These are phyloP conservation scores for Phrynocephalus guinanensis DNA, from an alignment of 2,797 vertebrate species.

Conservation along the genomic window DNA sequence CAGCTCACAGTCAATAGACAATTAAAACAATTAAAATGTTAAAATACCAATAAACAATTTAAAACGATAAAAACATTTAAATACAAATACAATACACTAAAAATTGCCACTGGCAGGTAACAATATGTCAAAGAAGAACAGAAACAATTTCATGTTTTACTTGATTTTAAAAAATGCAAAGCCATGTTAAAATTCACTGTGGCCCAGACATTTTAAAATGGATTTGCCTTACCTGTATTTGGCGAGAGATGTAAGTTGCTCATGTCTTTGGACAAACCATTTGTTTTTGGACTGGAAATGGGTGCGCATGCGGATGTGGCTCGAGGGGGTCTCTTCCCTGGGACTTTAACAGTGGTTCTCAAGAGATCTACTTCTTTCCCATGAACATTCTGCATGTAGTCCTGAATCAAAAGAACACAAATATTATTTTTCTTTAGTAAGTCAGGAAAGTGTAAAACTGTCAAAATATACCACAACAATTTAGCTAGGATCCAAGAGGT, in stretches of 20 bases:
- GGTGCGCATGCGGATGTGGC: conserved; percentile 90
- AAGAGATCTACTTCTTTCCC: conserved; percentile 97
- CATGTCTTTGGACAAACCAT: conserved; percentile 94
- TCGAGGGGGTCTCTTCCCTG: conserved; percentile 92
- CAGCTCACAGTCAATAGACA: too few relatives aligned
- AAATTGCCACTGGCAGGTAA: too few relatives aligned
- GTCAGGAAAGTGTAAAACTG: neutral
- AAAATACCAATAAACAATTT: too few relatives aligned
- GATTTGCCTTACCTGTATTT: conserved; percentile 80
- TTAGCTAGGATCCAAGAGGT: neutral
- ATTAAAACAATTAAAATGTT: too few relatives aligned
- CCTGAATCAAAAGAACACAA: conserved; percentile 74
- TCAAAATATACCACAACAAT: neutral
- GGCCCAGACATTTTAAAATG: fast-evolving
- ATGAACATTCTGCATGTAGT: conserved; percentile 98
- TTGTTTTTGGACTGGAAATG: conserved; percentile 90
- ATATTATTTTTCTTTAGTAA: neutral
- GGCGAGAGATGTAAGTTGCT: conserved; percentile 92
- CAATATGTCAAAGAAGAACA: neutral
- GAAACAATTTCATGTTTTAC: neutral
- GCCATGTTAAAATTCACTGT: neutral
- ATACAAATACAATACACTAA: too few relatives aligned
- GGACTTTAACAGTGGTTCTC: conserved; percentile 96
- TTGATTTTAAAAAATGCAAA: neutral
- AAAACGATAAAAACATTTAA: too few relatives aligned